Base-by-base conservation (phyloP, 1,140 invertebrate species). In the Belonocnema kinseyi region DNA sequence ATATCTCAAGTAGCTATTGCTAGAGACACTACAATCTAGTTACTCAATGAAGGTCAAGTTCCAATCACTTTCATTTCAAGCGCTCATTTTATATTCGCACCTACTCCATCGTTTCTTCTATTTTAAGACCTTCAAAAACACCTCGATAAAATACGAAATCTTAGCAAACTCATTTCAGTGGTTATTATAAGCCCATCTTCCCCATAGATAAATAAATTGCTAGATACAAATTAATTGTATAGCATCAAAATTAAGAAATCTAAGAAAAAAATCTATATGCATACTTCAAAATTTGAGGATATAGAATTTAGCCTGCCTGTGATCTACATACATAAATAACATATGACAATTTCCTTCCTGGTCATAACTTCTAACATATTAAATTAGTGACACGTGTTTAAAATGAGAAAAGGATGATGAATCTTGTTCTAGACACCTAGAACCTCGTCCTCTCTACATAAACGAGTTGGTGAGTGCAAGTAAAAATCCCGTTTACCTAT, bases 31-130 rank as follows among this genome's bases (percentile, higher is more conserved):
- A 61, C 61, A 66, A 66, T 66, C 61, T 66, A 66, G 61, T 66
- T 66, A 66, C n/a, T 66, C 40, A 40, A 66, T 66, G 61, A 66
- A 66, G 61, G 61, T 66, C 61, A 66, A 66, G 61, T 66, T 66
- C 61, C 61, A 66, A 66, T 66, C 61, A 66, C 61, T 66, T 66
- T 66, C 61, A 66, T 66, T 66, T 66, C 26, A 66, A 66, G 13
- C 33, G 61, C 40, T 66, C 33, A 66, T 40, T 66, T 33, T 33
- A 66, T n/a, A 66, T 33, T 16, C 26, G 16, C 40, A 66, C 61
- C 61, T 66, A 40, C 61, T 40, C 40, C 10, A 46, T 46, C 16
- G 61, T 66, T 66, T 66, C 61, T 33, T 40, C 61, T 66, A 40
- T 40, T 66, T 33, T 7, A 66, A 66, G 40, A 66, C 33, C 14